phyloP scores from a whole-genome alignment of 37 sponge, comb jelly and placozoan genomes.

The Hormiphora californensis region DNA sequence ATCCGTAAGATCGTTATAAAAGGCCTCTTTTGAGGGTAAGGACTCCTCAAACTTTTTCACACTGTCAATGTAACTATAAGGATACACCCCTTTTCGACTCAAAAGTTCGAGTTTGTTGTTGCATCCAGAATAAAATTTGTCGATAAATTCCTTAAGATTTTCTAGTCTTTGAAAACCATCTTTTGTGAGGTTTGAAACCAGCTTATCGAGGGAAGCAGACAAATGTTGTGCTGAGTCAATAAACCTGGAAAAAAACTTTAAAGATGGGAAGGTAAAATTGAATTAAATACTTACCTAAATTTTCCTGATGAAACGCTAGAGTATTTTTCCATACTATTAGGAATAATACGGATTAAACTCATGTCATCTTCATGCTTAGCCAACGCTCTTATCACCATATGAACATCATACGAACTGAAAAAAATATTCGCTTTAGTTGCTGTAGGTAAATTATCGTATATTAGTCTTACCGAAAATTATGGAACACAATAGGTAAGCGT shows the following conservation, averaged over 20 bases:
- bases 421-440: background rate
- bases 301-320: background rate
- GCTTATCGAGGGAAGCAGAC: no score
- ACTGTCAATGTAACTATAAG: no score
- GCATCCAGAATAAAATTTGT: no score
- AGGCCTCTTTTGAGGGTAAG: background rate
- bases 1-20: constrained; percentile 2
- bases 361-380: constrained; percentile 20
- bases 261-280: background rate
- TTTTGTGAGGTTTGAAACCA: no score
- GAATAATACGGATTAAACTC: background rate
- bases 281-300: background rate
- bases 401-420: background rate
- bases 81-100: no score
- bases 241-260: no score
- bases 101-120: no score
- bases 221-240: no score
- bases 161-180: no score
- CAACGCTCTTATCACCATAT: background rate
- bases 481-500: constrained; percentile 4
- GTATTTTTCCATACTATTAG: constrained; percentile 22
- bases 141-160: no score
- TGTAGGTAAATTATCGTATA: background rate
- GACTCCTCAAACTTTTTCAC: no score
- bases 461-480: no score